phyloP scores from a whole-genome alignment of 2,888 invertebrate species.

The Cryptosula pallasiana region DNA sequence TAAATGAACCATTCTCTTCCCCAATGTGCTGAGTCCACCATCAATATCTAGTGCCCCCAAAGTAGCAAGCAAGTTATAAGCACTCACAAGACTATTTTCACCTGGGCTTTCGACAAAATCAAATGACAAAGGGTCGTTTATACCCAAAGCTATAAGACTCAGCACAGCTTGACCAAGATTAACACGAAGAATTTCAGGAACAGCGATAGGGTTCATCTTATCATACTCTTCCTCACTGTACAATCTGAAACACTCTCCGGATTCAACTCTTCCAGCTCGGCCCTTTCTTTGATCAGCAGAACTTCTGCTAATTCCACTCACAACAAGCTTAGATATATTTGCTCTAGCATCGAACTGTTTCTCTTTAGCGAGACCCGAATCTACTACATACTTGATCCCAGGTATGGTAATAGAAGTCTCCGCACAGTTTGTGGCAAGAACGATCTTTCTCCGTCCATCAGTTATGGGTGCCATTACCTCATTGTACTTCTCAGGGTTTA shows the following conservation, averaged over 20 bases:
- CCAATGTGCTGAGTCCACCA: conserved; percentile 28
- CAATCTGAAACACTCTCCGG: conserved; percentile 50
- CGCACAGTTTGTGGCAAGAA: conserved; percentile 54
- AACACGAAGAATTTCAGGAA: conserved; percentile 49
- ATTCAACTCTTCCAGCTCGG: conserved; percentile 49
- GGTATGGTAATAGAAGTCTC: conserved; percentile 54
- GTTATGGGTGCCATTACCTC: conserved; percentile 38
- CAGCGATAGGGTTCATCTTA: conserved; percentile 36
- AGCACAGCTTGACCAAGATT: conserved; percentile 43
- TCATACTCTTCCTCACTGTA: conserved; percentile 44
- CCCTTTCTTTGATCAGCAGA: conserved; percentile 54
- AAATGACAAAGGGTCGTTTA: conserved; percentile 31
- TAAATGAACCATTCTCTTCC: conserved; percentile 30
- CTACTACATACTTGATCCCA: conserved; percentile 52
- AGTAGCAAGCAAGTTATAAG: not conserved
- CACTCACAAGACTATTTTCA: not conserved
- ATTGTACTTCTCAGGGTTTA: conserved; percentile 45
- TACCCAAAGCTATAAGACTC: conserved; percentile 43
- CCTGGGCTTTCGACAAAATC: conserved; percentile 22
- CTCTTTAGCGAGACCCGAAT: conserved; percentile 51
- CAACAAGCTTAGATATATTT: conserved; percentile 39
- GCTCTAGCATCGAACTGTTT: conserved; percentile 43
- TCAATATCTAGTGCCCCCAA: conserved; percentile 7
- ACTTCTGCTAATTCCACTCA: conserved; percentile 41
- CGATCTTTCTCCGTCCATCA: conserved; percentile 42